A percentile compares a stretch with the other conserved stretches of the same genome.
Evolutionary conservation across 2,888 invertebrate genomes (phyloP).

Genomic region (Ptilodon capucinus): DNA sequence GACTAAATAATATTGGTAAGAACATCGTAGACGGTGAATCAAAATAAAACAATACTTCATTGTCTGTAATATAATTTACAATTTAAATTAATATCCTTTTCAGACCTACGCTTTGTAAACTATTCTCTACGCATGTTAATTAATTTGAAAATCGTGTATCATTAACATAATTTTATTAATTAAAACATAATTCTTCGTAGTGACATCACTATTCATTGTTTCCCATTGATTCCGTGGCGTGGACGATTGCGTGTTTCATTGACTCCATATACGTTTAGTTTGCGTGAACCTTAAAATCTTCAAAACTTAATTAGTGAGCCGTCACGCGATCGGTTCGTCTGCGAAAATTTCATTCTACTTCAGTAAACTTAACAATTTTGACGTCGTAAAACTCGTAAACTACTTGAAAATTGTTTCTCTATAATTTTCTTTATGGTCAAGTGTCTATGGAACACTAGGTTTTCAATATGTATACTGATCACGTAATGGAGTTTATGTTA

Average conservation of each 20-base stretch:
- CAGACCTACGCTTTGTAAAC: too few species aligned
- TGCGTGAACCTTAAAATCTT: slow-evolving; percentile 29
- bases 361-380: slow-evolving; percentile 2
- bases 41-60: too few species aligned
- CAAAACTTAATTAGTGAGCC: slow-evolving; percentile 27
- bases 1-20: too few species aligned
- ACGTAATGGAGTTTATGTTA: too few species aligned
- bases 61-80: too few species aligned
- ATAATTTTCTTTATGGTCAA: not conserved
- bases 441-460: not conserved
- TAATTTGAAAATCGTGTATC: not conserved
- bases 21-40: too few species aligned
- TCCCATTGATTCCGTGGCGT: slow-evolving; percentile 15
- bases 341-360: slow-evolving; percentile 13
- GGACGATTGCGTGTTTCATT: slow-evolving; percentile 19
- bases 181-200: not conserved
- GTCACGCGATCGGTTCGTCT: slow-evolving; percentile 26
- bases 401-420: not conserved
- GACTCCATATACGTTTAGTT: slow-evolving; percentile 15
- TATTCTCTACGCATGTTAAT: not conserved
- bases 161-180: not conserved
- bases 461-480: too few species aligned
- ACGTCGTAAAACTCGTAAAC: slow-evolving; percentile 5
- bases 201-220: not conserved
- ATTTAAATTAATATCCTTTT: too few species aligned